These are phyloP conservation scores for Nemapogon koenigi DNA, from an alignment of 2,888 invertebrate species.

Conservation along the genomic window DNA sequence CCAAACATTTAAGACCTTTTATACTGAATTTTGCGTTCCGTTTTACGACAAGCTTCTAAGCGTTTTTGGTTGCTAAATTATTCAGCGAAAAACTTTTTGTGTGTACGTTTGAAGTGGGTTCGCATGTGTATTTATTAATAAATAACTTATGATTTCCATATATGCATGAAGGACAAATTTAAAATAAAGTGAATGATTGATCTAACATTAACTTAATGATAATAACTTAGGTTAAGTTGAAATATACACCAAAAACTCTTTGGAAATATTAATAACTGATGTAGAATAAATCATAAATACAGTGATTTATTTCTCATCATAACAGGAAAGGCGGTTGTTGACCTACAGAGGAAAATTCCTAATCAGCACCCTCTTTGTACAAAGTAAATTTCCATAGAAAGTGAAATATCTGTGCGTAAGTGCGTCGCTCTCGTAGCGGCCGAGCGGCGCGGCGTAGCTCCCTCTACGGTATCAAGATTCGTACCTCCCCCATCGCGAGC, in stretches of 20 bases:
- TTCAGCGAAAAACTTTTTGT: conserved; percentile 40
- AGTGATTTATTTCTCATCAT: too few species aligned
- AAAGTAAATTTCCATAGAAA: conserved; percentile 10
- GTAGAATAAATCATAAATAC: too few species aligned
- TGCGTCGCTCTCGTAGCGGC: background rate
- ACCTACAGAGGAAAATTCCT: too few species aligned
- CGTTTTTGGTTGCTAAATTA: conserved; percentile 45
- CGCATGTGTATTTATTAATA: conserved; percentile 29
- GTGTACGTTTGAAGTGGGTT: conserved; percentile 29
- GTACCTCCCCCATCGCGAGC: conserved; percentile 40
- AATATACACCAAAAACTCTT: too few species aligned
- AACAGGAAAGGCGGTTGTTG: too few species aligned
- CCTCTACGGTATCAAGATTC: conserved; percentile 43
- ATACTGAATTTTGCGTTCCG: conserved; percentile 49
- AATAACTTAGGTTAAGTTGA: too few species aligned
- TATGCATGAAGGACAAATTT: too few species aligned
- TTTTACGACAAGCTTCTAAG: conserved; percentile 54
- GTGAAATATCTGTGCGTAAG: conserved; percentile 10
- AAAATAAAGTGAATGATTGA: too few species aligned
- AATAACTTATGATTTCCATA: conserved; percentile 12
- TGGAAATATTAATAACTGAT: too few species aligned
- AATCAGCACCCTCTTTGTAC: conserved; percentile 6
- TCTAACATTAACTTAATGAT: too few species aligned
- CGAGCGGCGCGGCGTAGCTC: conserved; percentile 11
- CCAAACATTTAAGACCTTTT: conserved; percentile 61